These are phyloP conservation scores for Argyresthia albistria DNA, from an alignment of 2,888 invertebrate species.

Conservation along the genomic window DNA sequence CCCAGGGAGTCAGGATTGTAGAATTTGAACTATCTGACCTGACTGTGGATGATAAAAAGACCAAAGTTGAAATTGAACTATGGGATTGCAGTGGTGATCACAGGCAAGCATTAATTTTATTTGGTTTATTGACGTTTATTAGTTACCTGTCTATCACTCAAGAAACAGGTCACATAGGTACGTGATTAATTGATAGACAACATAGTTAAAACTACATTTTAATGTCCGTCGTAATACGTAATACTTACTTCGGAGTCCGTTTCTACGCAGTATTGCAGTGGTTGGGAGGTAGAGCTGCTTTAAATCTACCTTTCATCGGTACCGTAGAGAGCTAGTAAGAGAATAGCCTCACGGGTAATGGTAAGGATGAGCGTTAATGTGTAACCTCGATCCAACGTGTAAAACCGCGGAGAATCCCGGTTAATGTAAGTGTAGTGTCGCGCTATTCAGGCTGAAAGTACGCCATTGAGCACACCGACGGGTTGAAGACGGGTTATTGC, in stretches of 20 bases:
- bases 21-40: constrained; percentile 81
- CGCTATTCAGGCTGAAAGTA: neutral
- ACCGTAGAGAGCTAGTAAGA: neutral
- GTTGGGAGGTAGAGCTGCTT: constrained; percentile 28
- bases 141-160: too few species aligned
- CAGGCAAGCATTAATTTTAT: constrained; percentile 70
- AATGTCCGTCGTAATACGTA: too few species aligned
- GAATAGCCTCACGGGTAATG: too few species aligned
- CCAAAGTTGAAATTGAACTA: constrained; percentile 80
- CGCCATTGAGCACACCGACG: neutral
- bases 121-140: too few species aligned
- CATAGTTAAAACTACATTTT: too few species aligned
- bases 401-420: too few species aligned
- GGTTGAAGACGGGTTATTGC: constrained; percentile 2
- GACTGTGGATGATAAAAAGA: constrained; percentile 67
- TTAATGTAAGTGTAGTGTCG: neutral
- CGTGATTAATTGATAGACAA: too few species aligned
- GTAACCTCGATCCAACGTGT: too few species aligned
- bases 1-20: constrained; percentile 81
- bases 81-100: constrained; percentile 87
- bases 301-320: constrained; percentile 17
- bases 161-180: too few species aligned
- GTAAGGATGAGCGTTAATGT: too few species aligned
- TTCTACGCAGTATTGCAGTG: constrained; percentile 44
- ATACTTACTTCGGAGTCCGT: constrained; percentile 46